Base-by-base conservation (phyloP, 2,888 invertebrate species). In the Rhingia campestris region DNA sequence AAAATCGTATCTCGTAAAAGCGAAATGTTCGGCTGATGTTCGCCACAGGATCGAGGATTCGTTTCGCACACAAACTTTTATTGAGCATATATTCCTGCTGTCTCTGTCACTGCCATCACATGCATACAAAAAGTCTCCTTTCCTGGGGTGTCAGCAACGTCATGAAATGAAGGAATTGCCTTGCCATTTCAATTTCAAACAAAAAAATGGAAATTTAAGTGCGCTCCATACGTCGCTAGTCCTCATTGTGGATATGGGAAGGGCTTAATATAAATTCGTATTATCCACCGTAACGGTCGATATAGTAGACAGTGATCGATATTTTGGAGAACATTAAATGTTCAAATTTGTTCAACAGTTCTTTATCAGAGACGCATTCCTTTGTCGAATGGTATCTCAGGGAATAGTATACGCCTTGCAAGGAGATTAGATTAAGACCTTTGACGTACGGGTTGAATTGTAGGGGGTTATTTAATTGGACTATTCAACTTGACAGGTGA, bases 101-200 rank as follows among this genome's bases (percentile, higher is more conserved):
- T 54, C 22, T 30, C 30, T 49, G 41, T n/a, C 41, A 22, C 30
- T 4, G 39, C 9, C 22, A 22, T 22, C 22, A 22, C 22, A 22
- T 2, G 22, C 22, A 22, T 22, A 22, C 22, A 22, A 22, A 22
- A 22, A 22, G 1, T 22, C 22, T 22, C 1, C 2, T 22, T 2
- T 22, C 22, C 22, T 1, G 22, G 45, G 12, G 45, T 1, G 53
- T 14, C 4, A 22, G 49, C 41, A 51, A 45, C 41, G 61, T 35
- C 39, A 72, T 67, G 67, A 49, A 22, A 67, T 56, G 43, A 73
- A 73, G 54, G 43, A 76, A 64, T 75, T 61, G 32, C 47, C 43
- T 39, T 49, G 51, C 64, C 61, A 81, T 66, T 81, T 81, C 77
- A 82, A 81, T 76, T 76, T 81, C 49, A 59, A 69, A 63, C 41